A percentile compares a stretch with the other conserved stretches of the same genome.
Conservation (phyloP, 2,888 invertebrate species). For the Apomyelois bistriatella region DNA sequence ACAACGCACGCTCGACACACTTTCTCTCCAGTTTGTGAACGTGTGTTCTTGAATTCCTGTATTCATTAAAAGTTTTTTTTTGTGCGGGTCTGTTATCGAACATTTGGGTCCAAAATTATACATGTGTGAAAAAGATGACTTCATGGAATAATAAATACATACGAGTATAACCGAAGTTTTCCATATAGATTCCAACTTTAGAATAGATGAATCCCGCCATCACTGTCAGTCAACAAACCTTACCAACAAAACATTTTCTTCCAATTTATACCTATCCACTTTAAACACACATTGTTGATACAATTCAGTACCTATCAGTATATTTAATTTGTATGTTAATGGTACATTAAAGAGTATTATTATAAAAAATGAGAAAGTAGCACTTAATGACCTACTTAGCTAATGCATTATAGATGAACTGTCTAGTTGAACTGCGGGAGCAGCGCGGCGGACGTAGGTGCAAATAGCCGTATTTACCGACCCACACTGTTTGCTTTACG, state of each 20-base stretch:
- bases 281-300: too few species aligned
- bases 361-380: too few species aligned
- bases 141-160: too few species aligned
- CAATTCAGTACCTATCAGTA: too few species aligned
- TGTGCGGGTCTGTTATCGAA: conserved; percentile 1
- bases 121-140: neutral
- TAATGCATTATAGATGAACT: neutral
- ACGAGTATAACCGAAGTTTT: too few species aligned
- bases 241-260: too few species aligned
- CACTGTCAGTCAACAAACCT: too few species aligned
- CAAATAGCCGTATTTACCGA: conserved; percentile 3
- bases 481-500: neutral
- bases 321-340: too few species aligned
- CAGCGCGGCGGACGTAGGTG: neutral
- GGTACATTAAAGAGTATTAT: neutral
- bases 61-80: conserved; percentile 11
- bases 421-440: neutral
- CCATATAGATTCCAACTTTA: too few species aligned
- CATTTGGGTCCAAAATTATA: neutral
- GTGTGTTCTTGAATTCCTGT: conserved; percentile 7
- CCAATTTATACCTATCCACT: too few species aligned
- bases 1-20: conserved; percentile 10
- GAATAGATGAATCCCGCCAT: too few species aligned
- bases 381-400: too few species aligned
- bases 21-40: neutral